These are phyloP conservation scores for Agelastica alni DNA, from an alignment of 2,888 invertebrate species.

Conservation along the genomic window DNA sequence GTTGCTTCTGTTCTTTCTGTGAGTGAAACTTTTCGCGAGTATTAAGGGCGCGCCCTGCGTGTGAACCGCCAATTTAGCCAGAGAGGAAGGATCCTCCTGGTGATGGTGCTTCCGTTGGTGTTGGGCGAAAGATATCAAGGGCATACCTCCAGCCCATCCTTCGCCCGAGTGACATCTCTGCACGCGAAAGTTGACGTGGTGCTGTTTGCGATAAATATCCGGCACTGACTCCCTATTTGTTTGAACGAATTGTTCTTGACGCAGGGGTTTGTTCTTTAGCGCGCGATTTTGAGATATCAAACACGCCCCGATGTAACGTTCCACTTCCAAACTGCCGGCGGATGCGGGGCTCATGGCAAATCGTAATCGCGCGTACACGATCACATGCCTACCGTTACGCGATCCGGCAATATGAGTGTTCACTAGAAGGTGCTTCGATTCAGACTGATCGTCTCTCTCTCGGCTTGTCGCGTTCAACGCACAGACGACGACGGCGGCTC, in stretches of 20 bases:
- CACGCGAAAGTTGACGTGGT: constrained; percentile 36
- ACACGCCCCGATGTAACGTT: constrained; percentile 68
- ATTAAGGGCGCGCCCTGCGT: constrained; percentile 86
- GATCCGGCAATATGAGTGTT: too few species aligned
- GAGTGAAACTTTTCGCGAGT: constrained; percentile 66
- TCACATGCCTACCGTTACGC: constrained; percentile 37
- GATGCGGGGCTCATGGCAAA: constrained; percentile 77
- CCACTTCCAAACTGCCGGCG: constrained; percentile 64
- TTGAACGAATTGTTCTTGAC: constrained; percentile 23
- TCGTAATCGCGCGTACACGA: constrained; percentile 19
- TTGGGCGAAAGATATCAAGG: constrained; percentile 78
- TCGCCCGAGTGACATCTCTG: constrained; percentile 59
- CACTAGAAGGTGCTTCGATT: neutral
- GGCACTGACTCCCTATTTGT: constrained; percentile 41
- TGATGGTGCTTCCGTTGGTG: constrained; percentile 50
- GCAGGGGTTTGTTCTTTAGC: constrained; percentile 26
- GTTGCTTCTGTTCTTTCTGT: constrained; percentile 49
- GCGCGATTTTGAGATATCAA: constrained; percentile 55
- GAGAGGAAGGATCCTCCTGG: constrained; percentile 59
- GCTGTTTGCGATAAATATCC: constrained; percentile 25
- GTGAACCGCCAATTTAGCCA: constrained; percentile 79
- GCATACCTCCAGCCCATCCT: constrained; percentile 76
- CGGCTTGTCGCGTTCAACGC: neutral
- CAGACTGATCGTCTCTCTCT: constrained; percentile 15
- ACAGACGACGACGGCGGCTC: constrained; percentile 6